Base-by-base conservation (phyloP, 1,140 invertebrate genomes). In the Drepana arcuata region DNA sequence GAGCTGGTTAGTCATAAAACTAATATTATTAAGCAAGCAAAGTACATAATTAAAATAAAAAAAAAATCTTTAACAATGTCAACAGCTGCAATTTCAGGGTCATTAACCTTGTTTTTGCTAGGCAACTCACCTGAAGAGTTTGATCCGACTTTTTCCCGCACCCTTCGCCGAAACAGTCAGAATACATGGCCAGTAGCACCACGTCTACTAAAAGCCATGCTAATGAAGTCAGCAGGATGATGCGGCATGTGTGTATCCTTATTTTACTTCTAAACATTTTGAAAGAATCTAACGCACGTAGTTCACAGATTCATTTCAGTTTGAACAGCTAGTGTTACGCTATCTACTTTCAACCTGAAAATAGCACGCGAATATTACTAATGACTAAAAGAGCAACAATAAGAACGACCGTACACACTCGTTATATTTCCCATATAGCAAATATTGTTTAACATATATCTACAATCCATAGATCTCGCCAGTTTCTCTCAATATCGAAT, bases 171-270 rank as follows among this genome's bases (percentile, higher is more conserved):
- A 92, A 88, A 77, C 92, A 97, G 62, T 98, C 96, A 15, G 95
- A 95, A 81, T 95, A 98, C 79, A 96, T 92, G 82, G 96, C 95
- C 28, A 99, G 86, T 18, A 99, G 84, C 35, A 93, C 88, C 13
- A 97, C 94, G 81, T 96, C 95, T 21, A 99, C 87, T 53, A 98
- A 86, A 59, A 98, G 92, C 97, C 97, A 99, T 24, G 96, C 94
- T 37, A 99, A 83, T 0, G 96, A 98, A 41, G 97, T 98, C 48
- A 95, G 85, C 45, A 98, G 83, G 50, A 99, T 93, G 48, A 99
- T 93, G 69, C 95, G 94, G 82, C 95, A 98, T 36, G 95, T 96
- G 78, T 96, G 94, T 83, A 95, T 92, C 66, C 94, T 89, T 71
- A 95, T 89, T 86, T 93, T 93, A 64, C 90, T 92, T 67, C 92